Conservation (phyloP, 2,888 invertebrate genomes). For the Pilophorus perplexus region DNA sequence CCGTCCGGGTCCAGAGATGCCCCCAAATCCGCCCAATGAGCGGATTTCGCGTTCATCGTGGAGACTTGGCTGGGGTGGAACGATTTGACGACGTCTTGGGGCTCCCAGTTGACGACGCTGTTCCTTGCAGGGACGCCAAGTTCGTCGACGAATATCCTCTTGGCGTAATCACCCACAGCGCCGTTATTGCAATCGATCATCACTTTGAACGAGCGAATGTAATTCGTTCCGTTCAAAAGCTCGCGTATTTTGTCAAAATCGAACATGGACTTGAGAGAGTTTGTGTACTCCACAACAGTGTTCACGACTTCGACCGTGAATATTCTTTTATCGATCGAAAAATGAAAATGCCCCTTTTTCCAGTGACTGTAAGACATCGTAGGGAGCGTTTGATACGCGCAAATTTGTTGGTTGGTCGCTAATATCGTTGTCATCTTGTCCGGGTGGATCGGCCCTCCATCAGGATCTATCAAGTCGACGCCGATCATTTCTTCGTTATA, state of each 20-base stretch:
- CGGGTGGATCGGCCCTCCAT: not conserved
- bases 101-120: constrained; percentile 6
- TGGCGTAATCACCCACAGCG: constrained; percentile 10
- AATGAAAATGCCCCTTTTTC: not conserved
- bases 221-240: constrained; percentile 8
- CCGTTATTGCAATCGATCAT: constrained; percentile 27
- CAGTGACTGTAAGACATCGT: not conserved
- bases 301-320: constrained; percentile 8
- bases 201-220: constrained; percentile 19
- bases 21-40: constrained; percentile 28
- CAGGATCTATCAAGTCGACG: constrained; percentile 9
- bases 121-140: not conserved
- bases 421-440: not conserved
- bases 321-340: not conserved
- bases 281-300: not conserved
- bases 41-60: too few relatives aligned
- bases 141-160: constrained; percentile 27
- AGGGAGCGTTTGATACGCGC: not conserved
- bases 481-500: not conserved
- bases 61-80: constrained; percentile 1
- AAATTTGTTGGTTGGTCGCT: not conserved
- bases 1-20: constrained; percentile 17
- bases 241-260: constrained; percentile 17
- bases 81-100: not conserved
- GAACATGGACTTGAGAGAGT: not conserved